Evolutionary conservation across 2,113 vertebrate species (phyloP).

Genomic region (Petaurus breviceps): DNA sequence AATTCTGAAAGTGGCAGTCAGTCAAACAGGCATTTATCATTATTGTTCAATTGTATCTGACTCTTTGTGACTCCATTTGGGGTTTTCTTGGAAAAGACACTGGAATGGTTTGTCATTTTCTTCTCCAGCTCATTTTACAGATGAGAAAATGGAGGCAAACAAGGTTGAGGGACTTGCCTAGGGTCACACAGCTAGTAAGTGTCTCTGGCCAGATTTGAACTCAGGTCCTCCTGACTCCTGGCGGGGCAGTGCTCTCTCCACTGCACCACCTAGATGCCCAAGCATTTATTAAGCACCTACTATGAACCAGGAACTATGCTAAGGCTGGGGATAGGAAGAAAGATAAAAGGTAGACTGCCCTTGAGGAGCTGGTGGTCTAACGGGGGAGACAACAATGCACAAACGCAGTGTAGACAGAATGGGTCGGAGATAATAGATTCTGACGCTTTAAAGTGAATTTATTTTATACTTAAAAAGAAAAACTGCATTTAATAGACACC

Average conservation of each 20-base stretch:
- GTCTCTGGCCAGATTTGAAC: neutral
- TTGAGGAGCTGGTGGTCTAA: no score
- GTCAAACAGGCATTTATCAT: no score
- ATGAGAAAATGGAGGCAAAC: constrained; percentile 21
- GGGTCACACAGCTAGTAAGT: constrained; percentile 2
- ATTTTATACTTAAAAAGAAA: neutral
- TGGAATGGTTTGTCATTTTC: constrained; percentile 18
- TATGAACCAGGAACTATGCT: no score
- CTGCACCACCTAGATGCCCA: neutral
- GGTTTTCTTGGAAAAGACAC: neutral
- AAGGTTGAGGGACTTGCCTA: constrained; percentile 20
- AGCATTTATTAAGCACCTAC: neutral
- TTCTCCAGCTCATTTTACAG: neutral
- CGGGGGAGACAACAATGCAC: neutral
- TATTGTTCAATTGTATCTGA: neutral
- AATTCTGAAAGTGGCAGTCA: no score
- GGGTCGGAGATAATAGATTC: neutral
- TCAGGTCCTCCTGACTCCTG: neutral
- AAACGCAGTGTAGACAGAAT: neutral
- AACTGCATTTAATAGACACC: neutral
- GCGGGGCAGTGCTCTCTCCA: neutral
- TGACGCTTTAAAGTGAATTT: neutral
- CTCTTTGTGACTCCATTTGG: no score
- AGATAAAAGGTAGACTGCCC: no score
- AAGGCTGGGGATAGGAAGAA: no score